Evolutionary conservation across 1,140 invertebrate genomes (phyloP).

Genomic region (Apis laboriosa): DNA sequence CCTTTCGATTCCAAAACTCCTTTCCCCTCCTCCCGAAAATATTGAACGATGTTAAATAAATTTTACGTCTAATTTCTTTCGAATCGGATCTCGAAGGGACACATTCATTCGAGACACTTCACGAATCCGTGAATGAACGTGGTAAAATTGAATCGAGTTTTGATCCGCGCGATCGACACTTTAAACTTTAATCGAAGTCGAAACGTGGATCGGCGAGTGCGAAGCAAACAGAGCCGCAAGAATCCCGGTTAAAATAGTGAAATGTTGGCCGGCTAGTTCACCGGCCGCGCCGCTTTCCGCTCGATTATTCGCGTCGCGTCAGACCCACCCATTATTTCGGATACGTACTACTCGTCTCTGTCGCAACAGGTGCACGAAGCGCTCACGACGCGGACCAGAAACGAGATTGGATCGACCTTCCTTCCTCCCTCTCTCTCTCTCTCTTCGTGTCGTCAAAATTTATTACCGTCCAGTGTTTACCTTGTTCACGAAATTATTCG

Average conservation of each 20-base stretch:
- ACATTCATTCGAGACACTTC: no score
- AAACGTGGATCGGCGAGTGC: neutral
- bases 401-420: neutral
- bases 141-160: no score
- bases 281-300: neutral
- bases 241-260: neutral
- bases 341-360: conserved; percentile 29
- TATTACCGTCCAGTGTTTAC: no score
- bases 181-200: neutral
- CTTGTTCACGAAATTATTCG: no score
- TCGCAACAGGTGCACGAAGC: conserved; percentile 66
- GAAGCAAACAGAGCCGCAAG: neutral
- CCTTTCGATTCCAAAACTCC: neutral
- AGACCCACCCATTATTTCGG: conserved; percentile 16
- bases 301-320: conserved; percentile 21
- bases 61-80: neutral
- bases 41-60: neutral
- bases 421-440: no score
- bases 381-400: conserved; percentile 56
- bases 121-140: no score
- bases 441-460: no score
- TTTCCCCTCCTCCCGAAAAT: neutral
- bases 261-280: neutral
- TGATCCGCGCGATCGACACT: no score
- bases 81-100: no score